phyloP scores from a whole-genome alignment of 2,113 vertebrate genomes.

The Seriola aureovittata region DNA sequence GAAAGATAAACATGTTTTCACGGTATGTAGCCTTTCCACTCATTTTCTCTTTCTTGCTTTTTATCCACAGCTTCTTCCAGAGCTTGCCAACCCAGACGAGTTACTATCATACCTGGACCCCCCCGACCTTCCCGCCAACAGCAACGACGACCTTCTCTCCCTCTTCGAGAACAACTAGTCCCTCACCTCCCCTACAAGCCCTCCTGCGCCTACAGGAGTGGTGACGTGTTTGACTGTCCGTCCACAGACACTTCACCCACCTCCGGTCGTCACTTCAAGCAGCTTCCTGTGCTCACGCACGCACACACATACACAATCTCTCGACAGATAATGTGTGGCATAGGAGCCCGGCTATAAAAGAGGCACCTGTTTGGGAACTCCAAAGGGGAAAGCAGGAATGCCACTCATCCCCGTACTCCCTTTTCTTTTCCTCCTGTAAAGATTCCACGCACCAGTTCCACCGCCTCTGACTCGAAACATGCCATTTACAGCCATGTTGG shows the following conservation, averaged over 20 bases:
- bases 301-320: slow-evolving; percentile 31
- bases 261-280: slow-evolving; percentile 56
- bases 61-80: slow-evolving; percentile 93
- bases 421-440: slow-evolving; percentile 80
- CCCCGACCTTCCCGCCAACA: slow-evolving; percentile 98
- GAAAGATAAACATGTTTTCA: slow-evolving; percentile 4
- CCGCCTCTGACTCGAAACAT: slow-evolving; percentile 82
- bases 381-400: slow-evolving; percentile 59
- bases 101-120: slow-evolving; percentile 98
- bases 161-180: slow-evolving; percentile 99
- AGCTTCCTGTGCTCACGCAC: slow-evolving; percentile 55
- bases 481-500: slow-evolving; percentile 81
- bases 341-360: slow-evolving; percentile 33
- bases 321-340: slow-evolving; percentile 50
- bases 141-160: slow-evolving; percentile 99
- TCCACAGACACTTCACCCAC: slow-evolving; percentile 78
- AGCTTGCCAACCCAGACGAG: slow-evolving; percentile 98
- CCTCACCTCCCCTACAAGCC: background rate
- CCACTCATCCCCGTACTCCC: slow-evolving; percentile 82
- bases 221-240: slow-evolving; percentile 68
- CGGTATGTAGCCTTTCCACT: background rate
- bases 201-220: slow-evolving; percentile 41
- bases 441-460: slow-evolving; percentile 85
- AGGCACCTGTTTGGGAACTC: slow-evolving; percentile 50
- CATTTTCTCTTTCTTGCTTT: slow-evolving; percentile 62